Conservation (phyloP, 2,797 vertebrate genomes). For the Ptychadena robeensis region DNA sequence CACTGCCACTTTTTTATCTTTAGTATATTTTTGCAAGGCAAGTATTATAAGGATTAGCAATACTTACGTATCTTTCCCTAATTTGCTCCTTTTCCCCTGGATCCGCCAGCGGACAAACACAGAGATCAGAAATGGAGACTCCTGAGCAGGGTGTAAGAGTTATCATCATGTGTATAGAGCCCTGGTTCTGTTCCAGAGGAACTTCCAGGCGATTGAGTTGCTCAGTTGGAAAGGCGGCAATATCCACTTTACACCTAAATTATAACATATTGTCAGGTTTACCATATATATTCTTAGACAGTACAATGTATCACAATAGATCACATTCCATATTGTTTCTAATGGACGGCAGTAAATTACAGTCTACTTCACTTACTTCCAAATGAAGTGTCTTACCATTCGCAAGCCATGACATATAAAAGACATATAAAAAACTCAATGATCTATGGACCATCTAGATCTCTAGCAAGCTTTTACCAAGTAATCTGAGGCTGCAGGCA, state of each 20-base stretch:
- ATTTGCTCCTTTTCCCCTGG: constrained; percentile 76
- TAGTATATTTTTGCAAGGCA: too few species aligned
- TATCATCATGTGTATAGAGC: constrained; percentile 83
- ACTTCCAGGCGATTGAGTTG: constrained; percentile 80
- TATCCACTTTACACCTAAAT: constrained; percentile 86
- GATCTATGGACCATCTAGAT: background rate
- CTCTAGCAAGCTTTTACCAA: background rate
- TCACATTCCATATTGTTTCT: constrained; percentile 6
- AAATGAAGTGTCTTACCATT: background rate
- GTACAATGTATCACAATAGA: background rate
- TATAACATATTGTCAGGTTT: constrained; percentile 37
- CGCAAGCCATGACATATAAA: constrained; percentile 15
- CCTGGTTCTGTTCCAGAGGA: constrained; percentile 79
- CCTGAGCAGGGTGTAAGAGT: constrained; percentile 82
- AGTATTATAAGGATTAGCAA: background rate
- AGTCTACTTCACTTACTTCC: background rate
- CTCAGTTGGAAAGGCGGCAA: constrained; percentile 76
- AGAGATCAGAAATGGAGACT: constrained; percentile 86
- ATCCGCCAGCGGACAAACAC: constrained; percentile 82
- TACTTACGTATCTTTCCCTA: constrained; percentile 84
- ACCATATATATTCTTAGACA: background rate
- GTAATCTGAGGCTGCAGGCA: background rate
- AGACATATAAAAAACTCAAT: background rate
- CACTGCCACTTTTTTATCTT: too few species aligned
- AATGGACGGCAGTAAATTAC: background rate